These are phyloP conservation scores for Dermatophagoides farinae DNA, from an alignment of 1,140 invertebrate species.

Conservation along the genomic window DNA sequence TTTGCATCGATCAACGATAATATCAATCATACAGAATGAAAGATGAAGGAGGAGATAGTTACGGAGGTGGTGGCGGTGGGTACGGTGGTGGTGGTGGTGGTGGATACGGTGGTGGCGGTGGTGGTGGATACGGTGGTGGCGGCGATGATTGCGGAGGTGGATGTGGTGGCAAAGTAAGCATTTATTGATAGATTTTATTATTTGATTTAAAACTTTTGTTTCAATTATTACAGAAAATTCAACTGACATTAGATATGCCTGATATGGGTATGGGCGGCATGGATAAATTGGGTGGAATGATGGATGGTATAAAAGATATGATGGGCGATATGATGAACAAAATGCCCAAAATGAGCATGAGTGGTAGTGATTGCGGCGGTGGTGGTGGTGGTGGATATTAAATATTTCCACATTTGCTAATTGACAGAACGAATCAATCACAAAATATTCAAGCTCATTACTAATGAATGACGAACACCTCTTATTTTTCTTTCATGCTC, in stretches of 20 bases:
- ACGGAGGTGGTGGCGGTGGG: neutral
- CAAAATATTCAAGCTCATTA: no score
- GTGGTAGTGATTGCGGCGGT: neutral
- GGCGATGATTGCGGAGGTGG: neutral
- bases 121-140: neutral
- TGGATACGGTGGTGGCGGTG: neutral
- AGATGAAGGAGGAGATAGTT: neutral
- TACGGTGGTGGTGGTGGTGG: neutral
- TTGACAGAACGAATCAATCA: neutral
- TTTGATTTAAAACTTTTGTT: neutral
- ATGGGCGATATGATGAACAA: neutral
- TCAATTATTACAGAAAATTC: neutral
- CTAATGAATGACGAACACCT: no score
- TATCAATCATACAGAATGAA: no score
- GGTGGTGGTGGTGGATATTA: slow-evolving; percentile 3
- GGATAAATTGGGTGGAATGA: neutral
- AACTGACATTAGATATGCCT: neutral
- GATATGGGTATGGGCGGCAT: neutral
- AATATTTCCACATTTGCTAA: neutral
- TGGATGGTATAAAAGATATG: neutral
- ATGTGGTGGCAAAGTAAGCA: neutral
- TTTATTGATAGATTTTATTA: neutral
- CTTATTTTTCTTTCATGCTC: neutral
- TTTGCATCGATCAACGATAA: no score
- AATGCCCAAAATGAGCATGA: neutral